Evolutionary conservation across 1,140 invertebrate species (phyloP), one percentile per base, ranked within the genome.

Genomic region (Lerema accius): DNA sequence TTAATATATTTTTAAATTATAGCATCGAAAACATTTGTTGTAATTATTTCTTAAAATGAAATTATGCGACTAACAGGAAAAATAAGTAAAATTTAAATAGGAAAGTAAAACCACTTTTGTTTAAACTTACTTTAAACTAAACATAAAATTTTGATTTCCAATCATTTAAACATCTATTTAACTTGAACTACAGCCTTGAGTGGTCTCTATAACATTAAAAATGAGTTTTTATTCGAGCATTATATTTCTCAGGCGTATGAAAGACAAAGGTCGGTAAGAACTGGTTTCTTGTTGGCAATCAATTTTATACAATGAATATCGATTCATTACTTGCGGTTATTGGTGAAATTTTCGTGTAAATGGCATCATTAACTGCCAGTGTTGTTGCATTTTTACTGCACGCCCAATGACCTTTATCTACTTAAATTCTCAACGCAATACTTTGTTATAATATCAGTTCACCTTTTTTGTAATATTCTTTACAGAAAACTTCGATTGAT

Each of bases 291-390:
- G 70, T 71, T 71, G 69, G 69, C 79, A 76, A 77, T 82, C 71
- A 67, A 75, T 78, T 83, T 84, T 80, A 80, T 82, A 76, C 72
- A 83, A 84, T 67, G 74, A 73, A 78, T 78, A 77, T 73, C 74
- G 65, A 77, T 73, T 78, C 65, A 78, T 73, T 82, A 76, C 68
- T 63, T 45, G 62, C 43, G 55, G 59, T 73, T 74, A 76, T 72
- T 70, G 67, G 73, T 74, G 70, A 73, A 71, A 73, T 80, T 71
- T 75, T 75, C 69, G 55, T 62, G 65, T 68, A 79, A 81, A 80
- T 77, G 67, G 63, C 70, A 75, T 76, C 71, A 73, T 78, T 78
- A 76, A 67, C 32, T 64, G 19, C 28, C 55, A 42, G 39, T 61
- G 55, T 37, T 39, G 56, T 64, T 60, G 58, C 9, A 58, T 51